These are phyloP conservation scores for Bovichtus diacanthus DNA, from an alignment of 2,797 vertebrate species.

Conservation along the genomic window DNA sequence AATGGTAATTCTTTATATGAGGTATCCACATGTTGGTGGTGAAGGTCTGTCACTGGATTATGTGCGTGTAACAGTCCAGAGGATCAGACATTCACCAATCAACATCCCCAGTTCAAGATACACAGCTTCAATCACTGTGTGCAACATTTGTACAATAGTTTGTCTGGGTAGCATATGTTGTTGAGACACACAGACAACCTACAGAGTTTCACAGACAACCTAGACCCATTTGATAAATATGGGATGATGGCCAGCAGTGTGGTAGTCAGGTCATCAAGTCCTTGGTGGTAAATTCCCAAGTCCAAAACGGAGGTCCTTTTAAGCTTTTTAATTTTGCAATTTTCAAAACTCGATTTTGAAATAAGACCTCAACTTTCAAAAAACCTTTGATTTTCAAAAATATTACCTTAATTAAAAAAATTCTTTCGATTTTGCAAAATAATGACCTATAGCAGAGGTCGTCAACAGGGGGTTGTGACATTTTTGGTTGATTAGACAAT, in stretches of 20 bases:
- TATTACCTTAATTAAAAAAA: too few relatives aligned
- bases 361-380: too few relatives aligned
- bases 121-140: neutral
- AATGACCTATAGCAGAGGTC: too few relatives aligned
- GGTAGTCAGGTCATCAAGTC: neutral
- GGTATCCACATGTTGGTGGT: constrained; percentile 26
- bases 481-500: too few relatives aligned
- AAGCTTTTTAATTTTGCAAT: too few relatives aligned
- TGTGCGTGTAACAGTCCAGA: constrained; percentile 11
- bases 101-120: neutral
- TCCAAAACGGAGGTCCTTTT: neutral
- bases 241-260: neutral
- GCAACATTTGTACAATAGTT: neutral
- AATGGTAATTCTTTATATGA: constrained; percentile 75
- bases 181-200: neutral
- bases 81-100: neutral
- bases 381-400: too few relatives aligned
- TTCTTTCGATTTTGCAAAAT: too few relatives aligned
- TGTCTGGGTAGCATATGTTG: neutral
- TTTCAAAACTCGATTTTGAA: too few relatives aligned
- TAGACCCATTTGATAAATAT: neutral
- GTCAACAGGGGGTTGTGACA: too few relatives aligned
- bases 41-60: constrained; percentile 10
- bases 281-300: neutral
- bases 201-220: neutral